phyloP scores from a whole-genome alignment of 2,113 vertebrate species.

The Crocuta crocuta region DNA sequence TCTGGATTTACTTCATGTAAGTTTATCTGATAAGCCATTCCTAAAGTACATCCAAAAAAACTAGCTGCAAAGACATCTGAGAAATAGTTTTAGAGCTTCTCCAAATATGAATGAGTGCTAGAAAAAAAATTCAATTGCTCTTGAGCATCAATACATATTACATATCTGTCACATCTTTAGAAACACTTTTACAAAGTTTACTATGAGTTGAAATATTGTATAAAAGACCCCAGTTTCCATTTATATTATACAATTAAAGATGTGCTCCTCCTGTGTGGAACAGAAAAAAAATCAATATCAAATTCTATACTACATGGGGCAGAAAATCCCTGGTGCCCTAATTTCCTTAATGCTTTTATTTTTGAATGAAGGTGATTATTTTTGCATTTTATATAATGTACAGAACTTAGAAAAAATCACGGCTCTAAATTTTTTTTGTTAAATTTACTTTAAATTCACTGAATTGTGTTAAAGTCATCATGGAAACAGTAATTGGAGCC shows the following conservation, averaged over 20 bases:
- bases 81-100: background rate
- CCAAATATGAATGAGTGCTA: background rate
- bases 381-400: background rate
- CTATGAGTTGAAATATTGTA: background rate
- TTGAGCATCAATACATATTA: background rate
- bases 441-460: background rate
- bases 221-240: background rate
- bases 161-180: background rate
- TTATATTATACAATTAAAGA: background rate
- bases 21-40: background rate
- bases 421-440: background rate
- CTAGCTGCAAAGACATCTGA: background rate
- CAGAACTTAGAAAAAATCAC: background rate
- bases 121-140: background rate
- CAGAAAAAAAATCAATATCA: background rate
- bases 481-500: background rate
- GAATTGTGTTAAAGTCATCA: background rate
- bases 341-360: conserved; percentile 13
- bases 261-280: background rate
- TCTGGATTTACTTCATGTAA: background rate
- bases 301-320: background rate
- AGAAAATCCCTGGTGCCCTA: background rate
- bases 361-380: background rate
- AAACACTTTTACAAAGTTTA: background rate
- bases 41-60: background rate